Evolutionary conservation across 2,113 vertebrate genomes (phyloP).

Genomic region (Bucco capensis): DNA sequence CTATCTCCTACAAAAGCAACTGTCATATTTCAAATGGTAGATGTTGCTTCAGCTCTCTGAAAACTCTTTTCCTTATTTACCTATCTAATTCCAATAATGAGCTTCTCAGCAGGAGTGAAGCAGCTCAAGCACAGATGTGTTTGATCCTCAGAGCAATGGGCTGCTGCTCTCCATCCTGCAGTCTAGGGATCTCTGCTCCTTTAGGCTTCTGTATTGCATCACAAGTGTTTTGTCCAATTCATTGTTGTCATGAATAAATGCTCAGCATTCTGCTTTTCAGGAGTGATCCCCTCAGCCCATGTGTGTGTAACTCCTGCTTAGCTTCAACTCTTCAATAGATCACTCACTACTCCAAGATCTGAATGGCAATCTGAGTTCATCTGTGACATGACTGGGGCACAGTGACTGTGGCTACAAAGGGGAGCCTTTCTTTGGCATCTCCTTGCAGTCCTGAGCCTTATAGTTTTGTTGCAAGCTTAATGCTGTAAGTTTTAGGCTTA

Average conservation of each 20-base stretch:
- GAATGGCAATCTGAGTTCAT: background rate
- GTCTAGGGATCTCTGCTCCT: background rate
- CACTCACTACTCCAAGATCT: background rate
- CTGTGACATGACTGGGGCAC: background rate
- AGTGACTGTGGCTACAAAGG: background rate
- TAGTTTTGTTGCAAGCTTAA: background rate
- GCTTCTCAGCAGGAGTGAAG: background rate
- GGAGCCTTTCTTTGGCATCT: background rate
- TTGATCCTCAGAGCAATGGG: background rate
- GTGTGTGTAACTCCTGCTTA: background rate
- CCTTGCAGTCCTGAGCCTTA: background rate
- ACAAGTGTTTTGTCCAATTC: background rate
- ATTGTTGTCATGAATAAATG: background rate
- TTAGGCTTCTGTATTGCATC: background rate
- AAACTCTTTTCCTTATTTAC: background rate
- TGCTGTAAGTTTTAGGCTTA: background rate
- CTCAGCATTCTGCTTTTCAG: background rate
- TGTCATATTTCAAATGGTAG: background rate
- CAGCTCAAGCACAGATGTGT: background rate
- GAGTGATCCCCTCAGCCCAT: background rate
- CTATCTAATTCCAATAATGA: background rate
- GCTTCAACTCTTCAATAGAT: background rate
- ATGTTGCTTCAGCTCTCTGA: background rate
- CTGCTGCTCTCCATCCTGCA: fast-evolving
- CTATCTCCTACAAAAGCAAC: background rate